These are phyloP conservation scores for Philopedon plagiatum DNA, from an alignment of 2,888 invertebrate genomes.

Conservation along the genomic window DNA sequence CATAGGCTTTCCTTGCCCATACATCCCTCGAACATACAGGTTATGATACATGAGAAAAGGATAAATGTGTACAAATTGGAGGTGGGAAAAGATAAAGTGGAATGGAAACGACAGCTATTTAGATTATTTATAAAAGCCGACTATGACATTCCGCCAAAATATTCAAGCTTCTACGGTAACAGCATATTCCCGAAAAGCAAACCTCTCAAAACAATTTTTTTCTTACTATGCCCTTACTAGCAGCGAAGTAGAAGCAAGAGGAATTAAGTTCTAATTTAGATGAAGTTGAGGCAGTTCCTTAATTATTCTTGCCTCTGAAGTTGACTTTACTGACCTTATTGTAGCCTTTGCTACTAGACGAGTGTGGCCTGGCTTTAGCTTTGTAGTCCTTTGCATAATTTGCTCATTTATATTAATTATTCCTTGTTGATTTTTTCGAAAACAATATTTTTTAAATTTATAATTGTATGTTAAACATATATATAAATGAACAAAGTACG, in stretches of 20 bases:
- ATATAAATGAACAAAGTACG: slow-evolving; percentile 45
- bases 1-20: slow-evolving; percentile 59
- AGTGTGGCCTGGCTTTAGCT: slow-evolving; percentile 62
- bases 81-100: slow-evolving; percentile 52
- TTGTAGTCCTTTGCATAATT: slow-evolving; percentile 36
- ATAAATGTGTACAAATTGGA: slow-evolving; percentile 56
- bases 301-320: slow-evolving; percentile 33
- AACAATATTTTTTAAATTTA: no score
- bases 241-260: slow-evolving; percentile 39
- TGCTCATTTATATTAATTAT: slow-evolving; percentile 54
- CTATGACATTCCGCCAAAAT: slow-evolving; percentile 65
- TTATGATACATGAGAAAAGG: slow-evolving; percentile 60
- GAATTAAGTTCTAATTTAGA: slow-evolving; percentile 4
- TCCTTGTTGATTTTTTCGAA: no score
- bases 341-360: slow-evolving; percentile 69
- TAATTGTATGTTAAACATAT: slow-evolving; percentile 37
- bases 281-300: slow-evolving; percentile 30
- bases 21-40: slow-evolving; percentile 57
- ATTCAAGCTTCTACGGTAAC: slow-evolving; percentile 61
- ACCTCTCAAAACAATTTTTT: slow-evolving; percentile 13
- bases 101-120: slow-evolving; percentile 66
- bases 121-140: slow-evolving; percentile 62
- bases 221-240: slow-evolving; percentile 31
- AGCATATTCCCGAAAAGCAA: slow-evolving; percentile 56
- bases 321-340: slow-evolving; percentile 65